These are phyloP conservation scores for Grallaria varia DNA, from an alignment of 2,113 vertebrate genomes.

Conservation along the genomic window DNA sequence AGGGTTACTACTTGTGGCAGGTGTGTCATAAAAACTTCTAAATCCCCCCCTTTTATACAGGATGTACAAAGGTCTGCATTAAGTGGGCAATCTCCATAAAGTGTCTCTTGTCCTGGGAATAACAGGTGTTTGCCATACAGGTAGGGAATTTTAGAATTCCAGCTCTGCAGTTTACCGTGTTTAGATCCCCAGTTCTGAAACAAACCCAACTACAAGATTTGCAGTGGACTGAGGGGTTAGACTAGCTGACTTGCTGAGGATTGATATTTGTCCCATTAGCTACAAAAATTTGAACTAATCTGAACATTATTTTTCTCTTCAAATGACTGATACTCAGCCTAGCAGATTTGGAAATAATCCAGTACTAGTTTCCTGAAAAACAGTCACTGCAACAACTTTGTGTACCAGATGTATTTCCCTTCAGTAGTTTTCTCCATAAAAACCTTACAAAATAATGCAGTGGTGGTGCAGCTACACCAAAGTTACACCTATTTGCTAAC, in stretches of 20 bases:
- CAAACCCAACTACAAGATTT: background rate
- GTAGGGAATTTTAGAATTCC: background rate
- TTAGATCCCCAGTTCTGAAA: background rate
- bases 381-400: background rate
- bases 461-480: background rate
- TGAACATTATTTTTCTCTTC: background rate
- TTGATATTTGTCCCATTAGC: background rate
- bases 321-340: background rate
- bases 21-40: background rate
- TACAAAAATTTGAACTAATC: background rate
- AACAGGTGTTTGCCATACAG: background rate
- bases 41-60: background rate
- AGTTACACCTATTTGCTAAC: background rate
- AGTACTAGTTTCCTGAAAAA: background rate
- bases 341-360: background rate
- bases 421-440: background rate
- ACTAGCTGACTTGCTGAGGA: background rate
- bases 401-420: background rate
- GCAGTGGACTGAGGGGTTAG: background rate
- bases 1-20: background rate
- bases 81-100: background rate
- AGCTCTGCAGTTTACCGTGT: background rate
- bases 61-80: background rate
- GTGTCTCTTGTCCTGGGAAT: background rate
- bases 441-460: background rate